Conservation (phyloP, 30 jellyfish, hydroid and myxozoan species). For the Chironex yamaguchii region DNA sequence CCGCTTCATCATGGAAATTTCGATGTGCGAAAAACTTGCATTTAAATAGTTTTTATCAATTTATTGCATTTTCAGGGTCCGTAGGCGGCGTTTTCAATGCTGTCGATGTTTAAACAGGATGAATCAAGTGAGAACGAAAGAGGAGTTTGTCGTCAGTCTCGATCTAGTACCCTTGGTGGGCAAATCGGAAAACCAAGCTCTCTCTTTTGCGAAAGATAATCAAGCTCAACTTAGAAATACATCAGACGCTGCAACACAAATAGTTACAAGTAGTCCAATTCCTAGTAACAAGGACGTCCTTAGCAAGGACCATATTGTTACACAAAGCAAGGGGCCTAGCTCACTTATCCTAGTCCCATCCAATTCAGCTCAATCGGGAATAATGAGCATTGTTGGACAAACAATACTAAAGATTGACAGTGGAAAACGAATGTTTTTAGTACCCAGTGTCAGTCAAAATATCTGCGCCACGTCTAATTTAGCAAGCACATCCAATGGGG, state of each 20-base stretch:
- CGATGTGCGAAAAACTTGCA: no score
- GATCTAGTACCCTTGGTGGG: background rate
- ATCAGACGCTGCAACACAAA: background rate
- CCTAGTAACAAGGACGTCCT: background rate
- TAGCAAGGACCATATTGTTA: background rate
- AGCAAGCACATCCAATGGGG: background rate
- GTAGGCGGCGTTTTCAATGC: no score
- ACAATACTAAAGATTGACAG: conserved; percentile 65
- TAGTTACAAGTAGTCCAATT: no score
- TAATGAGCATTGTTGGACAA: conserved; percentile 67
- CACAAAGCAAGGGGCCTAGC: background rate
- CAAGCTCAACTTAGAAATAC: background rate
- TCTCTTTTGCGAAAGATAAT: background rate
- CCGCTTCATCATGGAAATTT: no score
- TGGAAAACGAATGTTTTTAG: conserved; percentile 68
- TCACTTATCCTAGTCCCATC: conserved; percentile 28
- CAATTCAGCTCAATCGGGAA: conserved; percentile 38
- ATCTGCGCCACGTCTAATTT: background rate
- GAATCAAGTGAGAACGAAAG: background rate
- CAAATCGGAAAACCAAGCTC: background rate
- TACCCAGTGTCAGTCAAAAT: conserved; percentile 8
- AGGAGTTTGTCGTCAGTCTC: background rate
- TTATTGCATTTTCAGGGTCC: no score
- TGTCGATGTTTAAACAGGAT: background rate
- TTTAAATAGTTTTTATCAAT: no score